Conservation (phyloP, 1,140 invertebrate species). For the Heliconius melpomene region DNA sequence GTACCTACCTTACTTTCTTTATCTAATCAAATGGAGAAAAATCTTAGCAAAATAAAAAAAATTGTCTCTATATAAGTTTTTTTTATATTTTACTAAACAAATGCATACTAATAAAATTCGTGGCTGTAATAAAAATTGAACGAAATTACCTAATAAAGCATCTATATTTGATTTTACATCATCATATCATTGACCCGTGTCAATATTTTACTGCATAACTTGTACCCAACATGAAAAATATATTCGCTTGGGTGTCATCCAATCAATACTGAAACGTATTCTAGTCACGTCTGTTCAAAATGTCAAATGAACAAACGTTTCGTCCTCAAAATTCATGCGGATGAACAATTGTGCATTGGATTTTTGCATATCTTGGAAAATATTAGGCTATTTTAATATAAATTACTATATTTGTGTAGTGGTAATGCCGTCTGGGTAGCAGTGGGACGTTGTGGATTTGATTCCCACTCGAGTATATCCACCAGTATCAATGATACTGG, state of each 20-base stretch:
- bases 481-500: too few species aligned
- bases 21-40: too few species aligned
- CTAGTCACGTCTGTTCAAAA: slow-evolving; percentile 10
- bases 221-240: background rate
- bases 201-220: slow-evolving; percentile 4
- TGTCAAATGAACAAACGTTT: slow-evolving; percentile 13
- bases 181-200: background rate
- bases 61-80: too few species aligned
- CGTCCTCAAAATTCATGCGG: slow-evolving; percentile 1
- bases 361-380: background rate
- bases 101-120: background rate
- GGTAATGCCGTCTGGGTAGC: too few species aligned
- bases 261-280: background rate
- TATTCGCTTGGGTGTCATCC: background rate
- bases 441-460: too few species aligned
- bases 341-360: slow-evolving; percentile 4
- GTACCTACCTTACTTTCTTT: too few species aligned
- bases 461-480: background rate
- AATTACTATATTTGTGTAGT: too few species aligned
- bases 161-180: background rate
- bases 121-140: background rate
- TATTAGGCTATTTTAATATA: background rate
- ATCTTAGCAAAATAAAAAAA: too few species aligned
- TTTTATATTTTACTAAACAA: background rate
- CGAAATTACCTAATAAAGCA: background rate